phyloP scores from a whole-genome alignment of 2,113 vertebrate species.

The Notothenia coriiceps region DNA sequence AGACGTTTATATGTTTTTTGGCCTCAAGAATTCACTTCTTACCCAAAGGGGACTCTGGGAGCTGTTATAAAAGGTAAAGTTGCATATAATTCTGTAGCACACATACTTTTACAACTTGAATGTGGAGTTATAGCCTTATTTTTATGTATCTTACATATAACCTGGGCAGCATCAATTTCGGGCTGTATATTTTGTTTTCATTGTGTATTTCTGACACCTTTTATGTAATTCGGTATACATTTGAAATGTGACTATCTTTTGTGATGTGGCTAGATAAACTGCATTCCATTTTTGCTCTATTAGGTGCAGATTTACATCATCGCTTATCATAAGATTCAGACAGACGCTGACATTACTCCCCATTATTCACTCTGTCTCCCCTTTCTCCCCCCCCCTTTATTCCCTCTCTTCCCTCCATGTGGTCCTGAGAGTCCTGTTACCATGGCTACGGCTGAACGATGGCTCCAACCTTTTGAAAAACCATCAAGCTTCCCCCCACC shows the following conservation, averaged over 20 bases:
- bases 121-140: constrained; percentile 3
- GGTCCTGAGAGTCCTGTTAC: constrained; percentile 76
- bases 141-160: constrained; percentile 1
- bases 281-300: too few species aligned
- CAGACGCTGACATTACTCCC: constrained; percentile 27
- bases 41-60: constrained; percentile 1
- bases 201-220: neutral
- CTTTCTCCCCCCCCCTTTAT: neutral
- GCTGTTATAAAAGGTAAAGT: neutral
- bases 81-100: constrained; percentile 17
- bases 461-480: constrained; percentile 62
- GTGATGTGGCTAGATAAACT: neutral
- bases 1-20: constrained; percentile 53
- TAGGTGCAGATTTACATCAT: constrained; percentile 36
- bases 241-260: constrained; percentile 16
- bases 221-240: neutral
- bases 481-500: constrained; percentile 37
- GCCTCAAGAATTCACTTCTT: constrained; percentile 32
- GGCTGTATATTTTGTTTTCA: neutral
- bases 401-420: constrained; percentile 50
- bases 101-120: constrained; percentile 1
- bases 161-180: neutral
- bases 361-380: constrained; percentile 46
- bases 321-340: constrained; percentile 60
- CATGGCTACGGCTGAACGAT: constrained; percentile 72